Conservation (phyloP, 2,888 invertebrate species). For the Synanthedon myopaeformis region DNA sequence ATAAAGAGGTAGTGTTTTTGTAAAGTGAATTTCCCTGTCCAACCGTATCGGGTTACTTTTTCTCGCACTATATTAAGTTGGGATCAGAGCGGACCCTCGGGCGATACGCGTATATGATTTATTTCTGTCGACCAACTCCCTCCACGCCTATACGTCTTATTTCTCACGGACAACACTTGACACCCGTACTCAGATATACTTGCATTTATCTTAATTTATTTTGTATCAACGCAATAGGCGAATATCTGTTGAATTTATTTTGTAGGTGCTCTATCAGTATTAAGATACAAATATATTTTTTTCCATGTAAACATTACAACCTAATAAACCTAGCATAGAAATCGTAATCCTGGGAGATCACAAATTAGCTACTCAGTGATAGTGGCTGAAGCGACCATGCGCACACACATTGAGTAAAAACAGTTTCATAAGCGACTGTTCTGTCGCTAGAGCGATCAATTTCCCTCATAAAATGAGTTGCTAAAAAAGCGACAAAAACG, state of each 20-base stretch:
- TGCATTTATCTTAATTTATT: conserved; percentile 10
- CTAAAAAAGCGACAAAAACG: no score
- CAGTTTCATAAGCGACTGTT: no score
- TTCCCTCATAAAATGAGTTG: no score
- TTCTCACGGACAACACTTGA: conserved; percentile 13
- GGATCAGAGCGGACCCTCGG: conserved; percentile 20
- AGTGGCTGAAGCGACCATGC: no score
- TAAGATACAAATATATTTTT: no score
- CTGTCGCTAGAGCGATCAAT: no score
- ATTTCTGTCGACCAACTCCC: conserved; percentile 9
- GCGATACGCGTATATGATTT: conserved; percentile 45
- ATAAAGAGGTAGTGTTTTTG: not conserved
- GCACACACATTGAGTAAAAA: no score
- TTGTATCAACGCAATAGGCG: not conserved
- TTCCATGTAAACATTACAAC: no score
- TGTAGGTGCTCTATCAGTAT: no score
- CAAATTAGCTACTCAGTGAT: no score
- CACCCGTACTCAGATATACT: conserved; percentile 15
- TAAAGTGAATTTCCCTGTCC: conserved; percentile 33
- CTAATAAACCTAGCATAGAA: no score
- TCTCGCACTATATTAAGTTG: conserved; percentile 59
- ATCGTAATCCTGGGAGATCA: no score
- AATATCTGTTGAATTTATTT: not conserved
- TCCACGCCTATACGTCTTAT: conserved; percentile 19
- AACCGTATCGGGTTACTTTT: conserved; percentile 49